Evolutionary conservation across 1,140 invertebrate species (phyloP), one percentile per base, ranked within the genome.

Genomic region (Spodoptera litura): DNA sequence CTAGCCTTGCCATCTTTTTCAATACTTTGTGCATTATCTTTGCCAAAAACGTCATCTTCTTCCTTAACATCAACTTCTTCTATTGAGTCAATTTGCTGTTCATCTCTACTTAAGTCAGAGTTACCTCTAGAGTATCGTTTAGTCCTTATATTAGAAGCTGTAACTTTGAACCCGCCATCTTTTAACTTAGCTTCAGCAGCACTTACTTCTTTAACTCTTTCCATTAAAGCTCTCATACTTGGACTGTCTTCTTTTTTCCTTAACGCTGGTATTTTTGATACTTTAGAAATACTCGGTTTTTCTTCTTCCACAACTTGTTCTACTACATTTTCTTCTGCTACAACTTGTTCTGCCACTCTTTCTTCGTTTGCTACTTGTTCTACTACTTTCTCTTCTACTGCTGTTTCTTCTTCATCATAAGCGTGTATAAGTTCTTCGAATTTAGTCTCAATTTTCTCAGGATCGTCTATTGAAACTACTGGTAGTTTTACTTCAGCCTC

Each of bases 351-450:
- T 8, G 8, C 9, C 1, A 44, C 38, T 78, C 86, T 49, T 13
- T 51, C 72, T 12, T 85, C 70, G 75, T 88, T 83, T 31, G 4
- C 2, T 9, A 44, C 4, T 44, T 44, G 4, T 5, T 44, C 38
- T 8, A 44, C 9, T 9, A 44, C 38, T 44, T 8, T 10, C 31
- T 31, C 31, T 31, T 31, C 31, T 4, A 31, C 31, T 31, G 4
- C 31, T 31, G 31, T 31, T 8, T 44, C 38, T 44, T 87, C 81
- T 35, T 90, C 89, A 31, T 93, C 91, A 71, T 94, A 94, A 8
- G 84, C 86, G 59, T 94, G 91, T 51, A 94, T 90, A 55, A 93
- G 89, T 86, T 94, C 91, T 73, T 94, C 91, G 79, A 94, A 94
- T 20, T 86, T 89, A 10, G 68, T 87, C 55, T 92, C 91, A 13